Evolutionary conservation across 2,113 vertebrate genomes (phyloP).

Genomic region (Marmota monax): DNA sequence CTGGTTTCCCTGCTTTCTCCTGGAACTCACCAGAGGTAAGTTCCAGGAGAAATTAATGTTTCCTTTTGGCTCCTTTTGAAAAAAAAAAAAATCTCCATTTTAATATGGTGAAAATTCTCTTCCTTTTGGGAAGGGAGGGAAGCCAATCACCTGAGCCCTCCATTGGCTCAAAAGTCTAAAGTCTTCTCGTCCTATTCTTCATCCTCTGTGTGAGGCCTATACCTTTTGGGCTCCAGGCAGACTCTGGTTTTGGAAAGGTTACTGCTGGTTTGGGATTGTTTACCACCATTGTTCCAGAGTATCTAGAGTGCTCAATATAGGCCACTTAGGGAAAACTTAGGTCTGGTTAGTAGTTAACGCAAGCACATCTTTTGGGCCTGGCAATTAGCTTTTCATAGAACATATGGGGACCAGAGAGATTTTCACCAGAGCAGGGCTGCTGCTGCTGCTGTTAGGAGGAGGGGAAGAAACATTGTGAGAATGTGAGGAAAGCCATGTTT

Average conservation of each 20-base stretch:
- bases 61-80: slow-evolving; percentile 27
- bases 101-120: slow-evolving; percentile 25
- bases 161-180: background rate
- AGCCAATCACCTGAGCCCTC: background rate
- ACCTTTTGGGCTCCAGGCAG: background rate
- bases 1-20: background rate
- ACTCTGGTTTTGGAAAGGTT: background rate
- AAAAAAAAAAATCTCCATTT: slow-evolving; percentile 31
- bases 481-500: background rate
- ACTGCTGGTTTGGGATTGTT: background rate
- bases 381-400: slow-evolving; percentile 29
- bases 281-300: background rate
- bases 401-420: background rate
- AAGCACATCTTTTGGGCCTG: background rate
- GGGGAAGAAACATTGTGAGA: background rate
- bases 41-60: background rate
- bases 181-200: background rate
- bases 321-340: slow-evolving; percentile 38
- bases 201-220: background rate
- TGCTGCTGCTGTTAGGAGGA: background rate
- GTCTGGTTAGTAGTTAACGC: background rate
- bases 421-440: slow-evolving; percentile 5
- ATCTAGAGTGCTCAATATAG: background rate
- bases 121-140: background rate
- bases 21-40: slow-evolving; percentile 32